Conservation (phyloP, 2,113 vertebrate genomes). For the Gyps fulvus region DNA sequence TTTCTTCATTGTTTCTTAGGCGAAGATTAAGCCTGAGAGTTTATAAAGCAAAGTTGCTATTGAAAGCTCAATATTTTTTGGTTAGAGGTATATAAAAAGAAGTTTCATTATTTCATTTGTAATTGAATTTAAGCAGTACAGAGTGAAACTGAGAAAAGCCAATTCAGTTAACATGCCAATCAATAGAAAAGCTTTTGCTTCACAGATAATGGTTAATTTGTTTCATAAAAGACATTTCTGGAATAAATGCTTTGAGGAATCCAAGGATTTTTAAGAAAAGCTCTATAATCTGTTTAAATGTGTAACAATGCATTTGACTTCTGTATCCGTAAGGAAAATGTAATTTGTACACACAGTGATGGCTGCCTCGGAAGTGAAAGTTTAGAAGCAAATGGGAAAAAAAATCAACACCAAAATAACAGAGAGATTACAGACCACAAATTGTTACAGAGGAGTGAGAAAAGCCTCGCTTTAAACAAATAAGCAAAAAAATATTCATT, state of each 20-base stretch:
- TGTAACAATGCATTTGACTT: neutral
- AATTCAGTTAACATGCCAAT: neutral
- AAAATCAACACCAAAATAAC: neutral
- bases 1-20: neutral
- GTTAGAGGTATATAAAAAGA: neutral
- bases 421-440: neutral
- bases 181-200: neutral
- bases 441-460: neutral
- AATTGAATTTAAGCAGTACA: neutral
- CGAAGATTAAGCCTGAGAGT: neutral
- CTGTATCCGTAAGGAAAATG: neutral
- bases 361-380: neutral
- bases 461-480: neutral
- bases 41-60: neutral
- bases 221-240: neutral
- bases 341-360: neutral
- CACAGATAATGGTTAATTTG: neutral
- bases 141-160: neutral
- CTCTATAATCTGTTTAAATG: neutral
- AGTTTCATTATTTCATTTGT: slow-evolving; percentile 1
- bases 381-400: neutral
- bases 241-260: neutral
- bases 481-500: neutral
- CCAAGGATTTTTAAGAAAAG: neutral
- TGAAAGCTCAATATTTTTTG: neutral